Evolutionary conservation across 1,140 invertebrate species (phyloP).

Genomic region (Grapholita molesta): DNA sequence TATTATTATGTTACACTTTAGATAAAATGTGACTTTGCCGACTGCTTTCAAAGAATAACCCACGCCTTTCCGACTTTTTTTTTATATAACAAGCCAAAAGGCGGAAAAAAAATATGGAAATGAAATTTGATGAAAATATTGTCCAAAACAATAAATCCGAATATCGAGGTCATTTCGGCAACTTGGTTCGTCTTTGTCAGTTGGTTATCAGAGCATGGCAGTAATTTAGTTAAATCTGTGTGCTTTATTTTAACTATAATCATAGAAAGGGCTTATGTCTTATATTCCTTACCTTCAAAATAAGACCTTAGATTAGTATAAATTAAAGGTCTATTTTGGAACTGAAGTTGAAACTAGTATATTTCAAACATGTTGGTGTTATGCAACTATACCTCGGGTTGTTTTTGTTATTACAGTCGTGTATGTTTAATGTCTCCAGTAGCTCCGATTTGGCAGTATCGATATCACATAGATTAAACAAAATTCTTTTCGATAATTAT

Average conservation of each 20-base stretch:
- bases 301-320: background rate
- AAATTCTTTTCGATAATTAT: too few species aligned
- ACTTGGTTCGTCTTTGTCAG: background rate
- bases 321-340: background rate
- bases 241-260: background rate
- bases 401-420: background rate
- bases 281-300: background rate
- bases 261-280: background rate
- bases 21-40: too few species aligned
- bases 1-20: too few species aligned
- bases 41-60: too few species aligned
- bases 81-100: background rate
- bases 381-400: background rate
- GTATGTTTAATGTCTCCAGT: background rate
- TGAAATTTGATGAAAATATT: background rate
- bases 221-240: slow-evolving; percentile 10
- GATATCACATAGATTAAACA: background rate
- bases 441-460: background rate
- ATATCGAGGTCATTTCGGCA: slow-evolving; percentile 4
- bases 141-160: background rate
- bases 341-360: background rate
- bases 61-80: too few species aligned
- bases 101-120: background rate
- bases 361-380: background rate
- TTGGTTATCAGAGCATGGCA: background rate